These are phyloP conservation scores for Maccullochella peelii DNA, from an alignment of 2,113 vertebrate genomes.

Conservation along the genomic window DNA sequence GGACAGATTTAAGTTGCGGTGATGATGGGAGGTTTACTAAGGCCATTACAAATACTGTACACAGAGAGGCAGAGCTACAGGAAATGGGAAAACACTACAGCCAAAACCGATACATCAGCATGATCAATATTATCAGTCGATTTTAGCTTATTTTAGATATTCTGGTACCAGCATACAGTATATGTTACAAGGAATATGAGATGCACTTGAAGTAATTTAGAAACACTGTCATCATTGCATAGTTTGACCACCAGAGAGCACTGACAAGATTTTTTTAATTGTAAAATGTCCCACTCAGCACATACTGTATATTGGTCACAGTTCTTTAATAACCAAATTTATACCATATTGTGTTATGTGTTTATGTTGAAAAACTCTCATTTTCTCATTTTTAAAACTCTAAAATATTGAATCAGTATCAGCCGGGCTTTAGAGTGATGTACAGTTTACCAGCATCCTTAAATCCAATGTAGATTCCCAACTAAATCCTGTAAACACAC, in stretches of 20 bases:
- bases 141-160: no score
- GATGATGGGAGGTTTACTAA: no score
- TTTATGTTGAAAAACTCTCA: background rate
- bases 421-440: no score
- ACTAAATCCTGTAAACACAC: conserved; percentile 27
- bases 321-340: background rate
- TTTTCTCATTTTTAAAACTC: background rate
- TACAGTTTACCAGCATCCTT: background rate
- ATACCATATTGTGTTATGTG: background rate
- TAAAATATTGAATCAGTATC: background rate
- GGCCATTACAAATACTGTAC: no score
- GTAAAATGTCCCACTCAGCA: background rate
- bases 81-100: no score
- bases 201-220: background rate
- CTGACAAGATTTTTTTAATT: background rate
- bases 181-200: background rate
- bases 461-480: background rate
- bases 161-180: no score
- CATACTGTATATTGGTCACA: background rate
- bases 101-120: no score
- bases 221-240: background rate
- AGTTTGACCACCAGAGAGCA: no score
- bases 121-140: no score
- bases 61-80: no score
- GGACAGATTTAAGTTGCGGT: background rate